Evolutionary conservation across 2,797 vertebrate genomes (phyloP).

Genomic region (Spatula versicolor): DNA sequence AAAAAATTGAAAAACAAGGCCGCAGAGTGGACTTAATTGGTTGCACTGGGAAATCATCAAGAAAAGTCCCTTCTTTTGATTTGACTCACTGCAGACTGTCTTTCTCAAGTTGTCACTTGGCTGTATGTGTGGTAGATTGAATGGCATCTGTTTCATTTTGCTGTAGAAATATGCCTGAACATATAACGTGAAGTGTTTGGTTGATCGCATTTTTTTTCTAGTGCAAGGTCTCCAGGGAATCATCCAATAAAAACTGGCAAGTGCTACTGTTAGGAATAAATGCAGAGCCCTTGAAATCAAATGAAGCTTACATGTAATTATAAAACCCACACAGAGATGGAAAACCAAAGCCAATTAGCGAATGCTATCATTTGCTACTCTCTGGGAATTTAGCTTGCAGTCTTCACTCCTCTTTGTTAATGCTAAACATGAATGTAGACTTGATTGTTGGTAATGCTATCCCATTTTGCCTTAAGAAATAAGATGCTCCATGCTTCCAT

Average conservation of each 20-base stretch:
- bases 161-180: not conserved
- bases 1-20: conserved; percentile 43
- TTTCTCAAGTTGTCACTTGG: conserved; percentile 38
- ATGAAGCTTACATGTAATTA: not conserved
- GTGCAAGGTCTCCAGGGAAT: not conserved
- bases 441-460: not conserved
- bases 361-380: not conserved
- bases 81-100: conserved; percentile 26
- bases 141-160: conserved; percentile 14
- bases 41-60: conserved; percentile 57
- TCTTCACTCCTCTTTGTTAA: not conserved
- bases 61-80: conserved; percentile 3
- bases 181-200: not conserved
- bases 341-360: conserved; percentile 9
- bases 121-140: not conserved
- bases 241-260: conserved; percentile 10
- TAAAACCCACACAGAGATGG: not conserved
- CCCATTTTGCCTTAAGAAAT: not conserved
- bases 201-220: not conserved
- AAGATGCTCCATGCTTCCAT: not conserved
- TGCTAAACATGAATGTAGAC: not conserved
- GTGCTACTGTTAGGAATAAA: not conserved
- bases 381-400: not conserved
- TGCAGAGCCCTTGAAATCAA: conserved; percentile 12
- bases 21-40: conserved; percentile 43